phyloP scores from a whole-genome alignment of 2,888 invertebrate genomes.

The Sinohyriopsis cumingii region DNA sequence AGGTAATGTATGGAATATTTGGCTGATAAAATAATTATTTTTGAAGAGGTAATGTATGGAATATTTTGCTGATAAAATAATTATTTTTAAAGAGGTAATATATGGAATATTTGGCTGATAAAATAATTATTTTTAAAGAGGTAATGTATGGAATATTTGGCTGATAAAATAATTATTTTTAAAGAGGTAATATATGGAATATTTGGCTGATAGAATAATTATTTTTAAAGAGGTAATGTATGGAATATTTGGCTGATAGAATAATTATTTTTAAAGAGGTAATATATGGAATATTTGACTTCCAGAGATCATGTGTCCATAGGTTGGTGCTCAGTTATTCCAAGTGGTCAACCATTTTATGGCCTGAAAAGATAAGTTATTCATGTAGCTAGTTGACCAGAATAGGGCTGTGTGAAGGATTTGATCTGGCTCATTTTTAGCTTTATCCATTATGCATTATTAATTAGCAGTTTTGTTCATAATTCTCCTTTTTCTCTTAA shows the following conservation, averaged over 20 bases:
- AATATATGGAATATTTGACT: conserved; percentile 3
- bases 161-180: conserved; percentile 70
- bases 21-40: conserved; percentile 69
- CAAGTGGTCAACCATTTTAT: too few relatives aligned
- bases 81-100: conserved; percentile 69
- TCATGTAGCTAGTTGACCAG: too few relatives aligned
- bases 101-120: conserved; percentile 47
- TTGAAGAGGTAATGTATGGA: conserved; percentile 62
- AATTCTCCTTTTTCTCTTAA: too few relatives aligned
- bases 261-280: conserved; percentile 71
- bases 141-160: conserved; percentile 43
- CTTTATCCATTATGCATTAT: too few relatives aligned
- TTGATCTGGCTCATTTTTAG: too few relatives aligned
- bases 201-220: conserved; percentile 66
- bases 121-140: conserved; percentile 70
- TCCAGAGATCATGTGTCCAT: too few relatives aligned
- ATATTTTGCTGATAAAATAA: conserved; percentile 62
- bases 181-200: conserved; percentile 55
- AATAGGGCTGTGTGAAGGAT: too few relatives aligned
- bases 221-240: conserved; percentile 67
- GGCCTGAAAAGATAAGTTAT: too few relatives aligned
- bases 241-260: conserved; percentile 50
- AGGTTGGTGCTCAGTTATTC: too few relatives aligned
- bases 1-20: conserved; percentile 43
- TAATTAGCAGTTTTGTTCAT: too few relatives aligned